phyloP scores from a whole-genome alignment of 2,797 vertebrate species.

The Lerista edwardsae region DNA sequence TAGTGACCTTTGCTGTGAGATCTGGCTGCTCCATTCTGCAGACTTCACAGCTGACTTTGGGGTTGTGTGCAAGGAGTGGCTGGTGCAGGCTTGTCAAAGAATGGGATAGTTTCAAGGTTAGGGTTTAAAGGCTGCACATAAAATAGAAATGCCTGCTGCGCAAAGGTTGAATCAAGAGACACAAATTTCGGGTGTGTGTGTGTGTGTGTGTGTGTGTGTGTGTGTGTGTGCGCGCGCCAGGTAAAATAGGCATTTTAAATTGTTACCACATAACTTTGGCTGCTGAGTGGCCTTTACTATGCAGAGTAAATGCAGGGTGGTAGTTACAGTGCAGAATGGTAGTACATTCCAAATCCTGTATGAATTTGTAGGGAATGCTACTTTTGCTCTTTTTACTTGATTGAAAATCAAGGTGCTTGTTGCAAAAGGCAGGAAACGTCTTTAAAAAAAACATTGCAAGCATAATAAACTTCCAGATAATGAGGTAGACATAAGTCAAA shows the following conservation, averaged over 20 bases:
- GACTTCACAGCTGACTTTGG: not conserved
- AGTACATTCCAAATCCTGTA: not conserved
- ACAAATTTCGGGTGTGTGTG: not conserved
- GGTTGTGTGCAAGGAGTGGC: too few species aligned
- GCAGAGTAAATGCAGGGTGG: not conserved
- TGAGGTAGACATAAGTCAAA: constrained; percentile 26
- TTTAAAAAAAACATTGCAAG: not conserved
- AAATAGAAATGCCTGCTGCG: too few species aligned
- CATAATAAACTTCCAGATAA: constrained; percentile 45
- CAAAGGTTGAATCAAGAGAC: not conserved
- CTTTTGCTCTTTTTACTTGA: constrained; percentile 14
- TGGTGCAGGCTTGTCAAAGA: too few species aligned
- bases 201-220: not conserved
- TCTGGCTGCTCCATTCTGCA: not conserved
- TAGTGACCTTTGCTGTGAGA: not conserved
- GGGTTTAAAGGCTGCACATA: not conserved
- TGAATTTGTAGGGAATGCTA: not conserved
- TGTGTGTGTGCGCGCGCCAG: too few species aligned
- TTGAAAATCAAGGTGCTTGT: constrained; percentile 53
- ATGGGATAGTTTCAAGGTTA: not conserved
- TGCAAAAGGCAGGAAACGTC: constrained; percentile 13
- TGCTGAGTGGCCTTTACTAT: too few species aligned
- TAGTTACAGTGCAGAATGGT: too few species aligned
- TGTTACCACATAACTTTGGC: not conserved
- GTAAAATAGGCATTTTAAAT: not conserved